Evolutionary conservation across 1,140 invertebrate species (phyloP), one percentile per base, ranked within the genome.

Genomic region (Helicoverpa zea): DNA sequence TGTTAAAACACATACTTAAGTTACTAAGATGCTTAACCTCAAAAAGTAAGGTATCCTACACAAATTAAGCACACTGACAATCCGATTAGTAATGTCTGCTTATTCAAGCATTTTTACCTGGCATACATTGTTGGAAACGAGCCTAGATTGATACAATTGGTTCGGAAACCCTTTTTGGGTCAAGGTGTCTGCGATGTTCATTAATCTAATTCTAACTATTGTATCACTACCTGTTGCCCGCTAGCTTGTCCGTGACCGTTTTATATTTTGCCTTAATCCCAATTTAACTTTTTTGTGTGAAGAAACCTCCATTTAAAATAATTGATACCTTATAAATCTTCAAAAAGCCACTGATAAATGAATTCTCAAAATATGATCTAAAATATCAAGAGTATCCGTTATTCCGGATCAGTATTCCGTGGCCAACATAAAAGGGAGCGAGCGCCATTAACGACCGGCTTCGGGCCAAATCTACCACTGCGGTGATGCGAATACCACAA

Each of bases 401-500:
- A 52, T 23, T 52, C 49, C 12, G 49, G 66, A 70, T 13, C 13
- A 52, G 14, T 35, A 30, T 35, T 61, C 43, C 58, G 29, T 18
- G 58, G 43, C 14, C 5, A 58, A 56, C 54, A 72, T 64, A 54
- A 74, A 30, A 61, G 73, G 73, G 56, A 59, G 54, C 54, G 72
- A 18, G 43, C 66, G 49, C 43, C 18, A 43, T 35, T 61, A 75
- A 75, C 56, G 56, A 75, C 43, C 16, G 56, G 56, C 73, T 29
- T 13, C 18, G 73, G 72, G 56, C 43, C 29, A 75, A 74, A 74
- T 75, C 73, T 75, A 23, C 73, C 56, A 51, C 49, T 75, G 73
- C 58, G 73, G 73, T 75, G 43, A 70, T 75, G 56, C 56, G 73
- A 75, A 75, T 47, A 75, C 73, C 73, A 61, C 73, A 75, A 75